Evolutionary conservation across 1,140 invertebrate species (phyloP).

Genomic region (Bombus difficillimus): DNA sequence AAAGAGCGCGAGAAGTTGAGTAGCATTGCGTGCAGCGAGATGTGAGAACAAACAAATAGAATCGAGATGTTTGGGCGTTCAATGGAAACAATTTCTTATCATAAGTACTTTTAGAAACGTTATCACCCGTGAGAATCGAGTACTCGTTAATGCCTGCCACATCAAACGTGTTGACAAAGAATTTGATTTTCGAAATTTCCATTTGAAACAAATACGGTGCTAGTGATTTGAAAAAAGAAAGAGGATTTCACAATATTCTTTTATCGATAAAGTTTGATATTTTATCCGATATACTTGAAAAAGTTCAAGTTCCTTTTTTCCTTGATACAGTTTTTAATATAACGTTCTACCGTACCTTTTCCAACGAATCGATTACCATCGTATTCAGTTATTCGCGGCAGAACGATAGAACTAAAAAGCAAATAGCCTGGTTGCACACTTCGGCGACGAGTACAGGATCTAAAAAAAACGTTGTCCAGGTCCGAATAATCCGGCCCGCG

Average conservation of each 20-base stretch:
- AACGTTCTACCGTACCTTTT: not conserved
- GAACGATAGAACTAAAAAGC: not conserved
- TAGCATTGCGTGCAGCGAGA: constrained; percentile 36
- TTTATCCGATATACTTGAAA: too few relatives aligned
- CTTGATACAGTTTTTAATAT: not conserved
- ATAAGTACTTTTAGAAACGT: not conserved
- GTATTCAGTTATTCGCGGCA: too few relatives aligned
- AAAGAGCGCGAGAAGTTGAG: not conserved
- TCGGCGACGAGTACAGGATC: not conserved
- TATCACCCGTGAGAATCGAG: not conserved
- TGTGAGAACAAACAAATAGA: constrained; percentile 36
- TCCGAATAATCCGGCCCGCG: not conserved
- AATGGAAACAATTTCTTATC: constrained; percentile 1
- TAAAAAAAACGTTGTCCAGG: not conserved
- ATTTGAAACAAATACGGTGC: too few relatives aligned
- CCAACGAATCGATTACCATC: not conserved
- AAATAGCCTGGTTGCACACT: not conserved
- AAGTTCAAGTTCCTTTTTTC: too few relatives aligned
- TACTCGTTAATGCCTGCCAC: not conserved
- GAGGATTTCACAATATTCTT: too few relatives aligned
- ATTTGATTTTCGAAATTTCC: too few relatives aligned
- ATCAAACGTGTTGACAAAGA: too few relatives aligned
- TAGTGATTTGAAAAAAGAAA: too few relatives aligned
- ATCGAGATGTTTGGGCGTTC: constrained; percentile 1
- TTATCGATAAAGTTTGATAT: not conserved